Evolutionary conservation across 2,888 invertebrate genomes (phyloP).

Genomic region (Plebejus argus): DNA sequence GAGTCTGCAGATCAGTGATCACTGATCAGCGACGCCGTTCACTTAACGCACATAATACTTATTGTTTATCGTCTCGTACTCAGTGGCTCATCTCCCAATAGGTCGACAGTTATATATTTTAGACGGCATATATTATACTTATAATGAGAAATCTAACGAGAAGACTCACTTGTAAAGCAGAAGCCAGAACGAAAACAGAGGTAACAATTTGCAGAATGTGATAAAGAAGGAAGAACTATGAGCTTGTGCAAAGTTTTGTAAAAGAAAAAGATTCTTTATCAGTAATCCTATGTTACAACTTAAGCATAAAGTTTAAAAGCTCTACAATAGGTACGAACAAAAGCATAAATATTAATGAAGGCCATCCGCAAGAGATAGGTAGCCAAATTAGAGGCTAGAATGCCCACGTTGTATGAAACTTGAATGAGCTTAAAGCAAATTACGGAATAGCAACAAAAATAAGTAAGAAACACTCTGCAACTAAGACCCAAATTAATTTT

Average conservation of each 20-base stretch:
- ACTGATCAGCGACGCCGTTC: background rate
- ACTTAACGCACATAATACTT: conserved; percentile 3
- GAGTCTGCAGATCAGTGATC: background rate
- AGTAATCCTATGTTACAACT: background rate
- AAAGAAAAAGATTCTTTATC: background rate
- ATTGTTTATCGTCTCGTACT: conserved; percentile 12
- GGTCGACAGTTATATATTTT: background rate
- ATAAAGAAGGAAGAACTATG: background rate
- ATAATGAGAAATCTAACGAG: background rate
- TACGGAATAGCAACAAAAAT: too few species aligned
- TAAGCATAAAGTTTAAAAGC: background rate
- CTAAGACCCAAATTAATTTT: background rate
- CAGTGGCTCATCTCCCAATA: conserved; percentile 5
- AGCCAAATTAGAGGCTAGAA: background rate
- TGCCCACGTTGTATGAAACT: background rate
- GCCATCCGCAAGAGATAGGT: background rate
- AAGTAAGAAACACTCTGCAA: background rate
- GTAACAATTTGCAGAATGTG: too few species aligned
- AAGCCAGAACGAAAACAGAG: too few species aligned
- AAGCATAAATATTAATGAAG: conserved; percentile 8
- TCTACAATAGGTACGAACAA: background rate
- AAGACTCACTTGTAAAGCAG: background rate
- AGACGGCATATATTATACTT: background rate
- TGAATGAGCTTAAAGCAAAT: background rate
- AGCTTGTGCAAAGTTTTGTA: background rate